A percentile compares a stretch with the other conserved stretches of the same genome.
Conservation (phyloP, 2,888 invertebrate species). For the Trileptium ribeirensis region DNA sequence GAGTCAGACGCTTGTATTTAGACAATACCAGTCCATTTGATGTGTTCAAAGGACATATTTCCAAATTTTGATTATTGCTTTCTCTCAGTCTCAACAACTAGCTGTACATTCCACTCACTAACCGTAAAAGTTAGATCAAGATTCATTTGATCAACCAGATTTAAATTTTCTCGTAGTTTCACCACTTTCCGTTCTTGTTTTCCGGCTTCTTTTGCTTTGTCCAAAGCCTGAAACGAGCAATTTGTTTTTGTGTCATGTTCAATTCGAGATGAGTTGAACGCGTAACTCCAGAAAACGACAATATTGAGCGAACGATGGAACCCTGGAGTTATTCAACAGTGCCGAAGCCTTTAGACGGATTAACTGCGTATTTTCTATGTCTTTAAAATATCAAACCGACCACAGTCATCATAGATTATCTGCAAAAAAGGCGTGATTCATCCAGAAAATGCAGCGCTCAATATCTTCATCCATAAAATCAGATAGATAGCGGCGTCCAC, state of each 20-base stretch:
- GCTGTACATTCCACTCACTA: constrained; percentile 47
- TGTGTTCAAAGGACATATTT: background rate
- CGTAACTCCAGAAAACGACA: background rate
- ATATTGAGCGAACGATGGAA: background rate
- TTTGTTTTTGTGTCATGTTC: background rate
- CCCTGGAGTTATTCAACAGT: no score
- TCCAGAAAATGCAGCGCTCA: no score
- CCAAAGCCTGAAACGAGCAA: constrained; percentile 60
- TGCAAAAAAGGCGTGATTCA: no score
- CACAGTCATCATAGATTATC: no score
- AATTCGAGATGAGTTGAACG: background rate
- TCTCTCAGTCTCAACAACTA: no score
- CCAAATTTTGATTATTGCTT: background rate
- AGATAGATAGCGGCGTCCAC: no score
- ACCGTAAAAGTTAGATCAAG: constrained; percentile 90
- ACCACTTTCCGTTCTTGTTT: constrained; percentile 81
- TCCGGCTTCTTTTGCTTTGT: constrained; percentile 92
- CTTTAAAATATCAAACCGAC: no score
- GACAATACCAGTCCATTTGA: background rate
- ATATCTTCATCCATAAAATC: no score
- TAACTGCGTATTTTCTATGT: no score
- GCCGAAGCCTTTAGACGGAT: no score
- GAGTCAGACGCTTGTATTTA: background rate
- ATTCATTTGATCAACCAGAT: constrained; percentile 80
- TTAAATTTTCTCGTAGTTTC: constrained; percentile 76